Base-by-base conservation (phyloP, 1,140 invertebrate genomes). In the Drosophila quadrilineata region DNA sequence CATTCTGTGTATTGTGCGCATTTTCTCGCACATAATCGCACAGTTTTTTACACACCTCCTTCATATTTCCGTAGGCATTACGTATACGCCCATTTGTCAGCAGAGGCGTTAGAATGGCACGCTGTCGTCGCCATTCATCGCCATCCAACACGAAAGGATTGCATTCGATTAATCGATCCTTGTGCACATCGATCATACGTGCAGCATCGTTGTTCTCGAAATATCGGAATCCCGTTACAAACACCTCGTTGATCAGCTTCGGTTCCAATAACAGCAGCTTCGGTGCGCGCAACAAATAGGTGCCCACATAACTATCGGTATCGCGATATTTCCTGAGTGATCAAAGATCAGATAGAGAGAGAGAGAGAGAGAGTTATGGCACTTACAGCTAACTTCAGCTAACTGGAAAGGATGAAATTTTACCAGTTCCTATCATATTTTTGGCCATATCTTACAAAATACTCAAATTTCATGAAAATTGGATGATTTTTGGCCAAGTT, bases 101-200 rank as follows among this genome's bases (percentile, higher is more conserved):
- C 6, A 91, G 89, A 0, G 92, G 91, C 22, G 92, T 91, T 31
- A 93, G 88, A 28, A 92, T 88, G 4, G 76, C 80, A 24, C 93
- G 79, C 12, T 91, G 90, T 35, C 89, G 73, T 43, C 92, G 92
- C 93, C 93, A 94, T 53, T 86, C 79, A 6, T 91, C 82, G 8
- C 90, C 91, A 19, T 75, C 72, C 5, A 89, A 62, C 17, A 90
- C 62, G 56, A 92, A 92, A 0, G 91, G 91, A 88, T 92, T 92
- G 52, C 71, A 71, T 0, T 77, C 79, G 10, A 91, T 67, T 3
- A 92, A 72, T 2, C 84, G 75, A 70, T 92, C 91, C 28, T 84
- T 73, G 12, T 86, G 14, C 6, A 70, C 65, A 49, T 91, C 88
- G n/a, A 89, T 72, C 70, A 89, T 66, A 2, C 65, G 59, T 3